Evolutionary conservation across 1,140 invertebrate genomes (phyloP), one percentile per base, ranked within the genome.

Genomic region (Zaprionus nigranus): DNA sequence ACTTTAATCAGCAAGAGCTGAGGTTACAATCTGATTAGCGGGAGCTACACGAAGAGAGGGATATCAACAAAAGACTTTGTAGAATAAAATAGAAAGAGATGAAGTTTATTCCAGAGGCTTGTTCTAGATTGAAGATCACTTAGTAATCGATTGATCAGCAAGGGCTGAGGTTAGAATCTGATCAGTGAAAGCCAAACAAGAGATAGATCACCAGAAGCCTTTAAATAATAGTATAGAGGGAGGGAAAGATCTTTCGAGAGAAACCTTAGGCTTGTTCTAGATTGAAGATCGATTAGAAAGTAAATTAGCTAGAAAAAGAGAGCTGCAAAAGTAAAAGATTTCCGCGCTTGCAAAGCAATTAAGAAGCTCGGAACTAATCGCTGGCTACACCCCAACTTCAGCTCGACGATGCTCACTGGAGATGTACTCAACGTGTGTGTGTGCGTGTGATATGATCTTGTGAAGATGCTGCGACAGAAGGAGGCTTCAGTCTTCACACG

Each of bases 391-490:
- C 46, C 46, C 11, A 46, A 46, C 7, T n/a, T 46, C 40, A n/a
- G 2, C 3, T n/a, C 3, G 40, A 12, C 46, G 11, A 51, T 24
- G 11, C 20, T 24, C 9, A 24, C 46, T 20, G 20, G 46, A 51
- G 24, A 24, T 51, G 20, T 49, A 20, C 46, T 3, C 46, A 49
- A n/a, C 38, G 15, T 38, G 36, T 13, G 3, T 46, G n/a, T 17
- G n/a, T 17, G 15, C 20, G 20, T 46, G 6, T 40, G 57, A 59
- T 59, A n/a, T 20, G 36, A 43, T 59, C 57, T 40, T 38, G 57
- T 34, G 7, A 36, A n/a, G 54, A 26, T 5, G 53, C 53, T 30
- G 53, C 26, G 54, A 34, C 26, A 58, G 17, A 20, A 20, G 34
- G 12, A 40, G 57, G 11, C 28, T 20, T 20, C 38, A 15, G 11